Percentiles rank a stretch among this genome's conserved stretches.
phyloP scores from a whole-genome alignment of 2,113 vertebrate species.

The Corydoras maculifer region DNA sequence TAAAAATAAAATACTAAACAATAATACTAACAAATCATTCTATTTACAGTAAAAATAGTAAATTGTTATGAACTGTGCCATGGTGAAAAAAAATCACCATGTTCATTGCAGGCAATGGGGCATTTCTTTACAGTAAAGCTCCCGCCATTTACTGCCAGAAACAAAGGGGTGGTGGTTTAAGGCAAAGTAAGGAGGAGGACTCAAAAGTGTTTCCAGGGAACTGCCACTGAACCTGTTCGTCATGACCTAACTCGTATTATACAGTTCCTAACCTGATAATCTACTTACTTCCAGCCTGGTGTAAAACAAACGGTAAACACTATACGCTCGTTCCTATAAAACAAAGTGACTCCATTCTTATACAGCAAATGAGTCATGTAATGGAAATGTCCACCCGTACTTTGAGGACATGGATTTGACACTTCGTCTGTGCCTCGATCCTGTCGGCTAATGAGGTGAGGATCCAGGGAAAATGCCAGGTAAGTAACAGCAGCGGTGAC shows the following conservation, averaged over 20 bases:
- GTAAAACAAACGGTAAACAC: not conserved
- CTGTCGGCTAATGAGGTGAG: not conserved
- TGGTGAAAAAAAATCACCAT: no score
- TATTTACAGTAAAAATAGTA: no score
- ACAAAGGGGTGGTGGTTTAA: not conserved
- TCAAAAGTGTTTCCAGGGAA: not conserved
- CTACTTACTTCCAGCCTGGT: not conserved
- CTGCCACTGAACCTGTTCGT: not conserved
- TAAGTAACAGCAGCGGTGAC: not conserved
- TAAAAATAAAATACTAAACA: no score
- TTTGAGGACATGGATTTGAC: not conserved
- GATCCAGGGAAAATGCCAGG: not conserved
- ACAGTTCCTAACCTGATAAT: not conserved
- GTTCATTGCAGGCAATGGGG: no score
- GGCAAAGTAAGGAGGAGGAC: not conserved
- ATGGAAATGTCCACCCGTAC: not conserved
- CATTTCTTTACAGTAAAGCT: not conserved
- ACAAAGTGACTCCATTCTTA: no score
- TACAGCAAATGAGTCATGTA: no score
- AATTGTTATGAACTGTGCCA: not conserved
- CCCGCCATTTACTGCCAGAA: not conserved
- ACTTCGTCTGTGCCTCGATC: not conserved
- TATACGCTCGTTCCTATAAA: no score
- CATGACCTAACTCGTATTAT: not conserved
- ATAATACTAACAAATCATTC: no score